Conservation (phyloP, 1,140 invertebrate species). For the Cyphomyrmex costatus region DNA sequence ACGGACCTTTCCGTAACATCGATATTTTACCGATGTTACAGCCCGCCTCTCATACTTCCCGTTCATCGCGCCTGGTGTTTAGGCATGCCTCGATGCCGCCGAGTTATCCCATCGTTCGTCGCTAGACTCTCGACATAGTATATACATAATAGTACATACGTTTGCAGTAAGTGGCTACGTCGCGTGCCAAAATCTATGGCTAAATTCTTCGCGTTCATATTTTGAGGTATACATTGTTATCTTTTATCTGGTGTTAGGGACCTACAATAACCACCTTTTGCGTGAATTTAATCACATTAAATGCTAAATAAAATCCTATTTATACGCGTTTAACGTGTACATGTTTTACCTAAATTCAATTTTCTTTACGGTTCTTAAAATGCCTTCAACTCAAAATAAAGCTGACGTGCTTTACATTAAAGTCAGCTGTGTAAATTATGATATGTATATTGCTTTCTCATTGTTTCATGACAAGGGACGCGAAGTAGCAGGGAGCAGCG, state of each 20-base stretch:
- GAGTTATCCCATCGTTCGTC: slow-evolving; percentile 40
- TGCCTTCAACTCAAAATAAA: neutral
- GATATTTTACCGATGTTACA: neutral
- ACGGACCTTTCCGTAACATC: slow-evolving; percentile 1
- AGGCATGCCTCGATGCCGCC: slow-evolving; percentile 28
- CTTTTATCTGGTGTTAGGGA: neutral
- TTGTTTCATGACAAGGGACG: neutral
- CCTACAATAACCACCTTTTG: slow-evolving; percentile 6
- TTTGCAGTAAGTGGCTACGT: neutral
- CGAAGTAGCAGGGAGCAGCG: neutral
- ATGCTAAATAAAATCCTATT: neutral
- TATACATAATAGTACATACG: too few relatives aligned
- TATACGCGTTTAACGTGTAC: neutral
- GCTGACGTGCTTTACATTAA: neutral
- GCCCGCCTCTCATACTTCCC: neutral
- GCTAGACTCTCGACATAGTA: slow-evolving; percentile 28
- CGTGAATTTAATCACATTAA: neutral
- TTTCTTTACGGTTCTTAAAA: neutral
- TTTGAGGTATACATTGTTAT: slow-evolving; percentile 18
- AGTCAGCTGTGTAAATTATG: neutral
- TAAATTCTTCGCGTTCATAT: neutral
- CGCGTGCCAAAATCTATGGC: slow-evolving; percentile 35
- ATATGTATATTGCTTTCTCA: neutral
- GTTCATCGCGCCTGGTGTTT: slow-evolving; percentile 19
- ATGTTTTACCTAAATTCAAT: neutral